phyloP scores from a whole-genome alignment of 2,797 vertebrate species.

The Onychomys leucogaster region DNA sequence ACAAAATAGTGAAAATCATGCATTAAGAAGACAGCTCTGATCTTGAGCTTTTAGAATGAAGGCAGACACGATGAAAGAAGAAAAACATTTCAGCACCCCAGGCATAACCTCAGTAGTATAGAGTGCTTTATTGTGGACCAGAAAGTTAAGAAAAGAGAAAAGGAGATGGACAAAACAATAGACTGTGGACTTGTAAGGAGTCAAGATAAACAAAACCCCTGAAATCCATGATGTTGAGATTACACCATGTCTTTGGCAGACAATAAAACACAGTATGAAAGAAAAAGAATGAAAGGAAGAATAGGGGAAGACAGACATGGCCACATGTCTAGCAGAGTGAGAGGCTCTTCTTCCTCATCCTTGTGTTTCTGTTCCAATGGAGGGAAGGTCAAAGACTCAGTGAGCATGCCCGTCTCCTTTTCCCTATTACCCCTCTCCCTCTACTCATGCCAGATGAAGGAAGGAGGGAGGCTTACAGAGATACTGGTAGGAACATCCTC shows the following conservation, averaged over 20 bases:
- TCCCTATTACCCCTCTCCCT: accelerated
- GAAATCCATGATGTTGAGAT: not conserved
- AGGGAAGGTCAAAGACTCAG: not conserved
- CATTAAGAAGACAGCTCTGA: not conserved
- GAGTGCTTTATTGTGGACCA: not conserved
- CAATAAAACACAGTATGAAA: not conserved
- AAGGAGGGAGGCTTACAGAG: not conserved
- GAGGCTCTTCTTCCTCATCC: not conserved
- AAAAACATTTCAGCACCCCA: not conserved
- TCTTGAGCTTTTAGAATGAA: not conserved
- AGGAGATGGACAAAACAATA: not conserved
- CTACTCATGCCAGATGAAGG: not conserved
- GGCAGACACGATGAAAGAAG: not conserved
- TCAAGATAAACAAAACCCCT: not conserved
- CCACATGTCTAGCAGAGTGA: not conserved
- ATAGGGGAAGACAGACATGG: not conserved
- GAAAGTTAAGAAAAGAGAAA: not conserved
- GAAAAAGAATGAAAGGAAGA: not conserved
- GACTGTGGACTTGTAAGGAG: not conserved
- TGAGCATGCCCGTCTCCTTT: not conserved
- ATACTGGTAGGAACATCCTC: not conserved
- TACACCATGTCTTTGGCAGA: not conserved
- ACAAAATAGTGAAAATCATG: not conserved
- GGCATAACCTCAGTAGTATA: not conserved
- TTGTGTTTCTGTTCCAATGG: not conserved